Base-by-base conservation (phyloP, 2,797 vertebrate species). In the Furcifer pardalis region DNA sequence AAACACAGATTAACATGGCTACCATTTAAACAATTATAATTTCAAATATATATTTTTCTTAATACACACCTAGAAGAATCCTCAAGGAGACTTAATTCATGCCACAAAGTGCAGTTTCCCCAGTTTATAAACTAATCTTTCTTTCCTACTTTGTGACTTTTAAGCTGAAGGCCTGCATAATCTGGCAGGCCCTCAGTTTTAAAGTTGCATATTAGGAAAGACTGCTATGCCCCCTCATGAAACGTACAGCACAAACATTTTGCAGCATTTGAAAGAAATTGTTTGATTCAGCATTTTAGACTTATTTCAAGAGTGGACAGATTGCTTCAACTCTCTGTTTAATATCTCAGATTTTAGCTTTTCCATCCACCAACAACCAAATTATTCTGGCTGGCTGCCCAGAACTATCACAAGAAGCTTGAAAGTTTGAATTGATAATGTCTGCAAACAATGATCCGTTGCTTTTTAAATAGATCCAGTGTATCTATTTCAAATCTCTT, bases 41-140 rank as follows among this genome's bases (percentile, higher is more conserved):
- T 72, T 44, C 25, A 44, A 73, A 46, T 23, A 42, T 75, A 15
- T 37, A n/a, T n/a, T n/a, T 35, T 23, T 25, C 74, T 71, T 75
- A 59, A 60, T 8, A 17, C 13, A 0, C 0, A 0, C 1, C 27
- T 19, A n/a, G 1, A 12, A 19, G 9, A 1, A 77, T 72, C 60
- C 75, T 40, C 42, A 40, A 5, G 19, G 7, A 32, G 27, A 49
- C 19, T 30, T 42, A 80, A 44, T 27, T 23, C 49, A 10, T 66
- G 77, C 37, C n/a, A n/a, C 21, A 35, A 23, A 8, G 60, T 23
- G 13, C 52, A 46, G 12, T 32, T 30, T 25, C 59, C 63, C 35
- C 66, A 40, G 30, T 1, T 25, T 40, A 27, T 23, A 7, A 62
- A 49, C 79, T 23, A 25, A 42, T 42, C 15, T 75, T 30, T 37